Base-by-base conservation (phyloP, 2,797 vertebrate species). In the Xerus rutilus region DNA sequence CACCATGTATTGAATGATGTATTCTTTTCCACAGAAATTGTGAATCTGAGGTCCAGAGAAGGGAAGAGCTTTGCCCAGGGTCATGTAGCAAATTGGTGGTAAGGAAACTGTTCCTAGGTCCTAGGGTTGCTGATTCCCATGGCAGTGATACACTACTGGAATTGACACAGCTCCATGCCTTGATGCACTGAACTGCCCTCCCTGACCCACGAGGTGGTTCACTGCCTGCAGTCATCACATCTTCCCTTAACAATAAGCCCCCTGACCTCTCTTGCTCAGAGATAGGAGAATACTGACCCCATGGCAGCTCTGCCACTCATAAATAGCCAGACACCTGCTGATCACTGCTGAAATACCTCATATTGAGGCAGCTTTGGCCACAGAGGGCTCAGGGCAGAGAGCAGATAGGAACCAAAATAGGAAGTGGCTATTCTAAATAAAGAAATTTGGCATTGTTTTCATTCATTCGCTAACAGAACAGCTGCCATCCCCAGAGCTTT, bases 361-460 rank as follows among this genome's bases (percentile, higher is more conserved):
- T 32, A 32, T 59, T 54, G 49, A 81, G 64, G 67, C 23, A 69
- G 64, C 83, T 95, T 86, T n/a, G 81, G 67, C 35, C 77, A 47
- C 47, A 73, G 62, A 81, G 23, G 77, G 28, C 65, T 74, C n/a
- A 62, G 30, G 39, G 28, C 43, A 94, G 45, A 77, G 30, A 54
- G n/a, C 43, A 84, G 91, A 83, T n/a, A 92, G 52, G 64, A 84
- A 85, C 52, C 87, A 77, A 86, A 93, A 62, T 89, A 94, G 62
- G 54, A 97, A 81, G 25, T 64, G 47, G 74, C 54, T 81, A 77
- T 83, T 96, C 85, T 89, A 94, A 96, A 96, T 89, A 91, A 91
- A 97, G 89, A 93, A 76, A 77, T 89, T 43, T 85, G 76, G 77
- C 86, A 45, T 95, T 89, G 84, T 94, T 93, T 97, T 69, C 65